Base-by-base conservation (phyloP, 2,113 vertebrate species). In the Corythornis vintsioides region DNA sequence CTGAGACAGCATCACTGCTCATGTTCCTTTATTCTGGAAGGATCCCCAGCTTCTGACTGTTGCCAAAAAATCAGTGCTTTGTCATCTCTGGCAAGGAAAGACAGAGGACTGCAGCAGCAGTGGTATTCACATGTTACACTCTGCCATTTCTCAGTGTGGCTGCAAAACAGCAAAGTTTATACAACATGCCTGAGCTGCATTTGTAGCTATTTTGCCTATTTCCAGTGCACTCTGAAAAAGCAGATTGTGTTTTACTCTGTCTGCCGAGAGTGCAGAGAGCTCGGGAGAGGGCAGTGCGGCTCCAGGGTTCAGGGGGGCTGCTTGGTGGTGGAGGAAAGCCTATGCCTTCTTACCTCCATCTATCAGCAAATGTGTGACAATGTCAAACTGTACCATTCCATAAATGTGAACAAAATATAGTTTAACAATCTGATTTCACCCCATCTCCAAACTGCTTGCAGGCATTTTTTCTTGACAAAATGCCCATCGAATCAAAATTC, bases 241-340 rank as follows among this genome's bases (percentile, higher is more conserved):
- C 31, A 9, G 25, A 21, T 35, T 63, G 52, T 22, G 42, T 48
- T 52, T 43, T 4, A 1, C 60, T 38, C 10, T 24, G 61, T 29
- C 60, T 52, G 60, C 55, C 3, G 45, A 28, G 10, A 4, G 42
- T 21, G 61, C 45, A 1, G 21, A 15, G 15, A 17, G 57, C 73
- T 89, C 96, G 6, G 95, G 64, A 95, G 96, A 78, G 95, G 94
- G 94, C 96, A 95, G 35, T 96, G 92, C 83, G 17, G 85, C 86
- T 87, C 85, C 52, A 81, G 90, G 40, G 15, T 50, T 83, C 40
- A 12, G 42, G 40, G 42, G 40, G 43, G 59, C 71, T 53, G 57
- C 40, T 21, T 11, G 1, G 38, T 5, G 33, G 9, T 2, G 28
- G 16, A 21, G 38, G 8, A 3, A 52, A 52, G 56, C 24, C 60